A percentile compares a stretch with the other conserved stretches of the same genome.
phyloP scores from a whole-genome alignment of 2,797 vertebrate species.

The Sebastes trivittatus region DNA sequence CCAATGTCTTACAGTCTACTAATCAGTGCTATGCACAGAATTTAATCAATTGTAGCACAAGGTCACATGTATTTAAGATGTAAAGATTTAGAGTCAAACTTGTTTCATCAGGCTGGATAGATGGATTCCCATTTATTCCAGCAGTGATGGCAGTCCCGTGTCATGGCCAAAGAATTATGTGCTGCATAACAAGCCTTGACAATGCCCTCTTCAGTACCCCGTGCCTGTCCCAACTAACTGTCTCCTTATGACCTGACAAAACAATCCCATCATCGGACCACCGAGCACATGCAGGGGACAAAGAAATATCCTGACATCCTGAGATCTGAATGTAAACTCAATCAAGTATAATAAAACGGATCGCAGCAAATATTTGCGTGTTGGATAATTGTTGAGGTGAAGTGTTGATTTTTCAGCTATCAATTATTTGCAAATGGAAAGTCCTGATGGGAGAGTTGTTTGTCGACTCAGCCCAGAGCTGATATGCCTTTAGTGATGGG shows the following conservation, averaged over 20 bases:
- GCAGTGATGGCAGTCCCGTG: neutral
- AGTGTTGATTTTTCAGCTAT: constrained; percentile 2
- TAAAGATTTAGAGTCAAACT: neutral
- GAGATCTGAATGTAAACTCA: neutral
- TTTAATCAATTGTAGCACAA: neutral
- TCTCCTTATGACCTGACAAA: constrained; percentile 52
- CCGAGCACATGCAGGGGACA: neutral
- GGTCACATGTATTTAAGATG: neutral
- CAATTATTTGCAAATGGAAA: constrained; percentile 19
- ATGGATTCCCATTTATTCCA: neutral
- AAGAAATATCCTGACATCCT: neutral
- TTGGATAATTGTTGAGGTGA: neutral
- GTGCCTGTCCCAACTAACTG: constrained; percentile 43
- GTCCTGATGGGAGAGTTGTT: constrained; percentile 16
- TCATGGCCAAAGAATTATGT: constrained; percentile 23
- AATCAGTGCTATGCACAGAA: neutral
- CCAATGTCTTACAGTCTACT: neutral
- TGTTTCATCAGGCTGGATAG: neutral
- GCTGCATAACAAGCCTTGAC: constrained; percentile 24
- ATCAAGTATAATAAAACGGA: neutral
- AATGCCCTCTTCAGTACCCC: constrained; percentile 61
- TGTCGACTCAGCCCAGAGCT: constrained; percentile 1
- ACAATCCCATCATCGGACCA: constrained; percentile 25
- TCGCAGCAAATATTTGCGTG: neutral
- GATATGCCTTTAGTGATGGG: constrained; percentile 1